Evolutionary conservation across 2,113 vertebrate genomes (phyloP).

Genomic region (Paramormyrops kingsleyae): DNA sequence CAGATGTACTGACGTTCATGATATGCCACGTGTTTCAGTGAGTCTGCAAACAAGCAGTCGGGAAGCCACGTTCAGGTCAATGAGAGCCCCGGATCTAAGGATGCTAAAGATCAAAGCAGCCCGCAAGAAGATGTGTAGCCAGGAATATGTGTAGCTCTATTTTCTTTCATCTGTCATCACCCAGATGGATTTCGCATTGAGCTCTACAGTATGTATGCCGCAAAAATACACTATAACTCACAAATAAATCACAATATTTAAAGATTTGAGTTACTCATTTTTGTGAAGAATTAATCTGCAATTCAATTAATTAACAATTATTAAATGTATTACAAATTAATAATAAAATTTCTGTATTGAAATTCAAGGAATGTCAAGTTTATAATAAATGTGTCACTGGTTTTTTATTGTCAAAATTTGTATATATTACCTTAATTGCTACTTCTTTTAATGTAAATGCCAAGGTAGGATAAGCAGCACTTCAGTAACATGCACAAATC

Average conservation of each 20-base stretch:
- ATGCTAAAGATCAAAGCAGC: constrained; percentile 49
- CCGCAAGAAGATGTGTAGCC: constrained; percentile 54
- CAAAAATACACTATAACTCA: background rate
- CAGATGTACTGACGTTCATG: background rate
- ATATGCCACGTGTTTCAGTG: constrained; percentile 41
- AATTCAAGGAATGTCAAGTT: background rate
- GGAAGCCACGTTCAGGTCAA: constrained; percentile 24
- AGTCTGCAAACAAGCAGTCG: constrained; percentile 36
- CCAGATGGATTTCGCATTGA: background rate
- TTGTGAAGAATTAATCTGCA: background rate
- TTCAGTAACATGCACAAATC: background rate
- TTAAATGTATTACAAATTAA: background rate
- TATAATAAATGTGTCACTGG: background rate
- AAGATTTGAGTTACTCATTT: background rate
- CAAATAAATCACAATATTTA: background rate
- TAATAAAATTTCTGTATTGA: background rate
- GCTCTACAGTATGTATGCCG: background rate
- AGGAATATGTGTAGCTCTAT: constrained; percentile 10
- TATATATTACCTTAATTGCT: background rate
- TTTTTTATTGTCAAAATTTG: background rate
- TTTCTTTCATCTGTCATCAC: background rate
- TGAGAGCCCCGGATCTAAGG: constrained; percentile 37
- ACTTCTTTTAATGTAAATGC: background rate
- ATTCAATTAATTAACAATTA: background rate
- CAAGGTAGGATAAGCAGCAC: background rate